Conservation (phyloP, 2,797 vertebrate species). For the Pangasius djambal region DNA sequence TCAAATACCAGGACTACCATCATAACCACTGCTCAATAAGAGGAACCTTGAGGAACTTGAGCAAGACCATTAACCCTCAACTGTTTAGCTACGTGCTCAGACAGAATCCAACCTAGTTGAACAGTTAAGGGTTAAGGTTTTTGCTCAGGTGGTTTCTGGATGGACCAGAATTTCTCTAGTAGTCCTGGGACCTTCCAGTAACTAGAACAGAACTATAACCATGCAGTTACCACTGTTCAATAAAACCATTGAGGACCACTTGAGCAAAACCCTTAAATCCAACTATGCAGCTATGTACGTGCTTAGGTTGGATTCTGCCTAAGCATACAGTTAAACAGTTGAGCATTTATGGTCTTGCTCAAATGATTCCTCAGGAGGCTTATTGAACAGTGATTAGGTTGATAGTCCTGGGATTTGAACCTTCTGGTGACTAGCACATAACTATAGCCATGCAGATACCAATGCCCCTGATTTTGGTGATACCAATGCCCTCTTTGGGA, state of each 20-base stretch:
- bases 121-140: not conserved
- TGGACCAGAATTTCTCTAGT: not conserved
- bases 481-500: too few species aligned
- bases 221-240: not conserved
- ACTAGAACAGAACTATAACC: not conserved
- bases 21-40: not conserved
- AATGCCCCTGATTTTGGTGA: not conserved
- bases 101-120: not conserved
- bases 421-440: not conserved
- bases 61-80: not conserved
- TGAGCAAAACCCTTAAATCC: conserved; percentile 3
- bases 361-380: not conserved
- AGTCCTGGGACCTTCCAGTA: not conserved
- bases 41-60: not conserved
- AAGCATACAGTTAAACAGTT: not conserved
- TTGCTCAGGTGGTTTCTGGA: not conserved
- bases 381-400: not conserved
- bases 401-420: not conserved
- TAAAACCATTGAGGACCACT: not conserved
- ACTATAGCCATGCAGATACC: not conserved
- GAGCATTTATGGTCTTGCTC: not conserved
- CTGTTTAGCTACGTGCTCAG: not conserved
- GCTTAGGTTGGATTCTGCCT: not conserved
- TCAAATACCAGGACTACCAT: not conserved
- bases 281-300: not conserved